Evolutionary conservation across 2,888 invertebrate species (phyloP).

Genomic region (Agriopis marginaria): DNA sequence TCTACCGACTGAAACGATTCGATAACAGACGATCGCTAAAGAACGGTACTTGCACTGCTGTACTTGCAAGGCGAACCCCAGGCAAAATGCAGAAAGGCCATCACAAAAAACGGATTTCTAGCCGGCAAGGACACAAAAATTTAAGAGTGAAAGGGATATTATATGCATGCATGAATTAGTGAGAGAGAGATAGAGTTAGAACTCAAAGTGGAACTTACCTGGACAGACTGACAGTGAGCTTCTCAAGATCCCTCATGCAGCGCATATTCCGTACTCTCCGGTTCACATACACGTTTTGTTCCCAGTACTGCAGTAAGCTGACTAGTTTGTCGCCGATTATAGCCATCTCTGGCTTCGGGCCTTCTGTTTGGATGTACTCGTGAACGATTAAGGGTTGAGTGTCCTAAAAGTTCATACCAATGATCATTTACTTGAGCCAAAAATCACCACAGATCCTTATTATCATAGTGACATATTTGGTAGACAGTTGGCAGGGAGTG

Average conservation of each 20-base stretch:
- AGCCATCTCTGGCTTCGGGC: constrained; percentile 72
- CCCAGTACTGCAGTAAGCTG: constrained; percentile 79
- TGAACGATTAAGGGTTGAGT: constrained; percentile 73
- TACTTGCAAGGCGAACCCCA: too few relatives aligned
- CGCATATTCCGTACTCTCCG: constrained; percentile 50
- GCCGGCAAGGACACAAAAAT: too few relatives aligned
- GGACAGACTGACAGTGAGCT: constrained; percentile 71
- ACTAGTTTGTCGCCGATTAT: constrained; percentile 76
- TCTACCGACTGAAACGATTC: too few relatives aligned
- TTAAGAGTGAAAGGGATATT: too few relatives aligned
- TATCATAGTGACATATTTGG: too few relatives aligned
- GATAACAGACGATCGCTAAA: too few relatives aligned
- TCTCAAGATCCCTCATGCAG: constrained; percentile 66
- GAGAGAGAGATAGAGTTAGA: background rate
- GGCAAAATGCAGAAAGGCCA: too few relatives aligned
- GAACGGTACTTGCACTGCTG: too few relatives aligned
- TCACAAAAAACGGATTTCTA: too few relatives aligned
- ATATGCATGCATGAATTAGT: too few relatives aligned
- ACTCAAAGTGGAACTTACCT: constrained; percentile 59
- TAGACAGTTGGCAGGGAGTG: too few relatives aligned
- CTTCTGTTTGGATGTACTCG: constrained; percentile 64
- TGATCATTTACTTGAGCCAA: background rate
- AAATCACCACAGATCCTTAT: too few relatives aligned
- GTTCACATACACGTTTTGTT: constrained; percentile 66
- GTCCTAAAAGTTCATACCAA: constrained; percentile 62